Base-by-base conservation (phyloP, 2,888 invertebrate species). In the Crossocerus cetratus region DNA sequence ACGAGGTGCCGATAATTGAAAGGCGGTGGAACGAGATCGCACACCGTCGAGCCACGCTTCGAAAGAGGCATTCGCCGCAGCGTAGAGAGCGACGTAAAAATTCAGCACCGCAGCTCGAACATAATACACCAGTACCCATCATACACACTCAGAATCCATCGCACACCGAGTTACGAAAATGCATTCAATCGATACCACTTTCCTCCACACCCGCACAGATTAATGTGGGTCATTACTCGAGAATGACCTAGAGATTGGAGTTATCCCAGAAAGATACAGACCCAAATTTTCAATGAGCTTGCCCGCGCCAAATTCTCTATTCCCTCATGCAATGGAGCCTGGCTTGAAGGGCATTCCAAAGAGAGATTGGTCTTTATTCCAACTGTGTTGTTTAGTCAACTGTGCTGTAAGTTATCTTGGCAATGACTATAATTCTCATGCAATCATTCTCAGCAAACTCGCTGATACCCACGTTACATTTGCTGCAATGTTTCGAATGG, bases 201-300 rank as follows among this genome's bases (percentile, higher is more conserved):
- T 16, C 16, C 13, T 49, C 49, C 13, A 0, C 14, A 45, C 14
- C 13, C 2, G 11, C 13, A 45, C 45, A 2, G 11, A 53, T 53
- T n/a, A 32, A 62, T 23, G 54, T 66, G 54, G 43, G 60, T 66
- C 55, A 22, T 62, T 62, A 57, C n/a, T 61, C 45, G 49, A 21
- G 49, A 49, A 42, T 22, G 54, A 21, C 43, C 14, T 14, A 44
- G 18, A 58, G 54, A 16, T 8, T 57, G 11, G 2, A 49, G 22
- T 42, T 20, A 63, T 59, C 63, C 54, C 32, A 69, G 23, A 43
- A 23, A 23, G 13, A 45, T 16, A 32, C 3, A 44, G 67, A 63
- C 64, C 43, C 56, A 59, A 45, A 45, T n/a, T 23, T 69, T 72
- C 54, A 57, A 66, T 56, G 54, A 65, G 58, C 63, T 62, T 22